Conservation (phyloP, 1,140 invertebrate genomes). For the Calycopis cecrops region DNA sequence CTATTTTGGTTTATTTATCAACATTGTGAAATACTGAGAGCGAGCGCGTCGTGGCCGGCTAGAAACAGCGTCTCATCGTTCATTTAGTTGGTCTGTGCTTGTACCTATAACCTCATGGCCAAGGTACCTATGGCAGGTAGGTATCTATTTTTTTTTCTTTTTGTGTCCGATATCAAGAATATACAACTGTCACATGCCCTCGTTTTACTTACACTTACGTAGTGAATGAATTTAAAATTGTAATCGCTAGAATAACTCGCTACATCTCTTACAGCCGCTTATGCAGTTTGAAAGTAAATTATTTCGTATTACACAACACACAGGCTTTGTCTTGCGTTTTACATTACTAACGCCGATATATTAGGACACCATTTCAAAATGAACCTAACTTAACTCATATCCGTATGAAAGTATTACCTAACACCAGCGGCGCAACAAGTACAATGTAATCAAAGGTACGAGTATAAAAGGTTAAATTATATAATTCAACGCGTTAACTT, state of each 20-base stretch:
- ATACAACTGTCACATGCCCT: background rate
- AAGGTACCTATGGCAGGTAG: too few species aligned
- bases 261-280: conserved; percentile 16
- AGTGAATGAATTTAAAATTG: conserved; percentile 3
- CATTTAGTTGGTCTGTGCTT: too few species aligned
- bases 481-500: conserved; percentile 43
- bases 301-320: conserved; percentile 27
- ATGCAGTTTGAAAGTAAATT: conserved; percentile 34
- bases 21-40: too few species aligned
- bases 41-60: too few species aligned
- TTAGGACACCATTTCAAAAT: conserved; percentile 34
- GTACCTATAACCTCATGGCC: too few species aligned
- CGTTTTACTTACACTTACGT: background rate
- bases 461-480: conserved; percentile 34
- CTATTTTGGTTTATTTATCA: too few species aligned
- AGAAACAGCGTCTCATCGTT: too few species aligned
- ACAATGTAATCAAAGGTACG: conserved; percentile 4
- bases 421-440: conserved; percentile 13
- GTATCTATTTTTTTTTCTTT: too few species aligned
- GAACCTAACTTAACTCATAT: conserved; percentile 13
- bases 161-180: too few species aligned
- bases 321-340: conserved; percentile 29
- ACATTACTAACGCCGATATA: conserved; percentile 24
- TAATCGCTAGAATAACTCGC: background rate
- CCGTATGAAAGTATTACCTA: conserved; percentile 17